phyloP scores from a whole-genome alignment of 2,888 invertebrate species.

The Microctonus brassicae region DNA sequence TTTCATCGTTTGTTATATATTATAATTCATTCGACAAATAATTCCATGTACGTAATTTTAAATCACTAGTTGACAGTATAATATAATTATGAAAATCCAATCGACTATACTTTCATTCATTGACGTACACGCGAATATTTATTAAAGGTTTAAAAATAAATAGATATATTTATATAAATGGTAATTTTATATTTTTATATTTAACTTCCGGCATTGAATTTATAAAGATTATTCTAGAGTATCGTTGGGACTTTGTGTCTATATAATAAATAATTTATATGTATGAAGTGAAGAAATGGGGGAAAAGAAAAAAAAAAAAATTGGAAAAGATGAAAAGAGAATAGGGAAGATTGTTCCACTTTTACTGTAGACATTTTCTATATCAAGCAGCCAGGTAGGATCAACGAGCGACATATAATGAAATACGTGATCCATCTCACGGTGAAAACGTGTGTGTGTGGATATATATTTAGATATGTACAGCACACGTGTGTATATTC shows the following conservation, averaged over 20 bases:
- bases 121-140: too few relatives aligned
- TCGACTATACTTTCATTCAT: neutral
- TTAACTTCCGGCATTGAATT: slow-evolving; percentile 7
- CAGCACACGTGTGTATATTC: slow-evolving; percentile 12
- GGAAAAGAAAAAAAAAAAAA: neutral
- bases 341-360: slow-evolving; percentile 44
- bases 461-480: slow-evolving; percentile 19
- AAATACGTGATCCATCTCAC: slow-evolving; percentile 63
- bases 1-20: neutral
- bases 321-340: slow-evolving; percentile 3
- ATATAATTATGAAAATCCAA: slow-evolving; percentile 13
- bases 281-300: neutral
- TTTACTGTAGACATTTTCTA: slow-evolving; percentile 38
- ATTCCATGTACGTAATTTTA: neutral
- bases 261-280: neutral
- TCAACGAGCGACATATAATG: slow-evolving; percentile 53
- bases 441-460: slow-evolving; percentile 52
- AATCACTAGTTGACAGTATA: neutral
- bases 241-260: too few relatives aligned
- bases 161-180: too few relatives aligned
- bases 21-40: neutral
- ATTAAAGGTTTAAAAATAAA: neutral
- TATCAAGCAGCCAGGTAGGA: slow-evolving; percentile 26
- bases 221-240: neutral
- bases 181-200: too few relatives aligned